phyloP scores from a whole-genome alignment of 2,888 invertebrate species.

The Sinelater perroti region DNA sequence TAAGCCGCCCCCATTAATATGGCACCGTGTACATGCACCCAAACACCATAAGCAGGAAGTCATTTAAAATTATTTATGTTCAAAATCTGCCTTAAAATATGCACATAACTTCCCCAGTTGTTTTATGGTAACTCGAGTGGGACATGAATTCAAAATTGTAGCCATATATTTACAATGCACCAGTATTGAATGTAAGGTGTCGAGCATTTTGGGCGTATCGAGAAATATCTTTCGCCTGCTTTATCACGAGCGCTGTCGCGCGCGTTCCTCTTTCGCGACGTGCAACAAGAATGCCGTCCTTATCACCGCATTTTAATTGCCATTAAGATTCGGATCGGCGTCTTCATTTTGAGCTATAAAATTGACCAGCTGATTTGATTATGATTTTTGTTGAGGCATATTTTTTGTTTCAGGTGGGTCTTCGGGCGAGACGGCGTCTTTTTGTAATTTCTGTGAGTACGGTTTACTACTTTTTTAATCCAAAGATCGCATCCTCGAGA shows the following conservation, averaged over 20 bases:
- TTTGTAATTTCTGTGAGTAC: too few relatives aligned
- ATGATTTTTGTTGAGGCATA: too few relatives aligned
- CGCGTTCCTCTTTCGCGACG: slow-evolving; percentile 6
- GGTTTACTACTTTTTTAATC: too few relatives aligned
- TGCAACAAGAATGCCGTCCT: slow-evolving; percentile 18
- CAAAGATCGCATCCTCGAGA: too few relatives aligned
- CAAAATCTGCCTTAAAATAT: slow-evolving; percentile 6
- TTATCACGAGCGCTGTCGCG: slow-evolving; percentile 10
- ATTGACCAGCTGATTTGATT: too few relatives aligned
- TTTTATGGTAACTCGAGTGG: slow-evolving; percentile 7
- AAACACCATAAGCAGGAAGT: slow-evolving; percentile 15
- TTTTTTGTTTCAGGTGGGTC: too few relatives aligned
- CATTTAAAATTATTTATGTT: slow-evolving; percentile 4
- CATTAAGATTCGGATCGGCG: slow-evolving; percentile 21
- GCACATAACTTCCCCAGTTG: slow-evolving; percentile 5
- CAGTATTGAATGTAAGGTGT: slow-evolving; percentile 12
- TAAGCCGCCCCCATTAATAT: slow-evolving; percentile 1
- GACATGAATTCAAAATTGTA: slow-evolving; percentile 4
- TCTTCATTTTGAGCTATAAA: slow-evolving; percentile 23
- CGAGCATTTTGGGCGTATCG: slow-evolving; percentile 15
- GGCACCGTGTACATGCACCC: not conserved
- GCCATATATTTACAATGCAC: slow-evolving; percentile 5
- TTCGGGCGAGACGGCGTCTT: too few relatives aligned
- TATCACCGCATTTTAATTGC: slow-evolving; percentile 18
- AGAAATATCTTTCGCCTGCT: slow-evolving; percentile 13